Evolutionary conservation across 2,888 invertebrate species (phyloP), one percentile per base, ranked within the genome.

Genomic region (Drosophila bunnanda): DNA sequence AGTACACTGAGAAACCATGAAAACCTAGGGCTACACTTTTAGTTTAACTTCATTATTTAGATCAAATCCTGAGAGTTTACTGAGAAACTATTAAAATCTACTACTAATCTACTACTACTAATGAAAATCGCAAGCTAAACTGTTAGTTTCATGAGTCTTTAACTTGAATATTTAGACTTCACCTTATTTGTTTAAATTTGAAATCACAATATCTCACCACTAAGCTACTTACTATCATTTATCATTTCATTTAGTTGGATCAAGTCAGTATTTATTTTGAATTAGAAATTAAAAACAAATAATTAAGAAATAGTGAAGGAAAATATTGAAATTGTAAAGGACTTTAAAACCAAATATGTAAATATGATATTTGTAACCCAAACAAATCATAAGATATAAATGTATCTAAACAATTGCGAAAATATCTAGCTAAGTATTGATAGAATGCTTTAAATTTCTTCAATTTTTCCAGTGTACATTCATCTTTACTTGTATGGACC

Each of bases 401-500:
- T 20, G 13, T 9, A 20, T 12, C 12, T 12, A n/a, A n/a, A 9
- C 10, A 7, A 3, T 12, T 17, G n/a, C 2, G 4, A 6, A 43
- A 12, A 12, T 17, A 7, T 17, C 6, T 46, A 28, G n/a, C n/a
- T 6, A 5, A 9, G 13, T 43, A 10, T n/a, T 7, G 15, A 28
- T 46, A 1, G 28, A 46, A 12, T 12, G 12, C 28, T 9, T 10
- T 10, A 15, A 28, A 10, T 1, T 30, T 17, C n/a, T 17, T 17
- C 17, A 13, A 6, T 17, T 20, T 30, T 22, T 13, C 10, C 34
- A 17, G 59, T 60, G 59, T 22, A 32, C 36, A 15, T 12, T 53
- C 28, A 62, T 68, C 78, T 76, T 55, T 66, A 34, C 53, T 65
- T 64, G 62, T 69, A 76, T 81, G 74, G 80, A 73, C 67, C 78